Evolutionary conservation across 2,113 vertebrate genomes (phyloP).

Genomic region (Mus musculus): DNA sequence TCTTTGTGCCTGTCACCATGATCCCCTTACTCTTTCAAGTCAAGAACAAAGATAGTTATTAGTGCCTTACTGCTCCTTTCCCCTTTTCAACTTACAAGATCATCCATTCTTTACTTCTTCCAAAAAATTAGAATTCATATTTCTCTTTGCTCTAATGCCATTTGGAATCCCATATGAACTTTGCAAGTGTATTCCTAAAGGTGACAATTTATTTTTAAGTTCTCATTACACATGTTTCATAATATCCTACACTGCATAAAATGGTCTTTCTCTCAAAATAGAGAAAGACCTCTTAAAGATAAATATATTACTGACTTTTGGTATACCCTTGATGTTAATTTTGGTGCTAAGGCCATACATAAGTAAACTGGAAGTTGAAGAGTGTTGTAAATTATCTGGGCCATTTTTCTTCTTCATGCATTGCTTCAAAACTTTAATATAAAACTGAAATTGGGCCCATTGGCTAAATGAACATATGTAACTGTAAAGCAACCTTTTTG

Average conservation of each 20-base stretch:
- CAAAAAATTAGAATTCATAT: not conserved
- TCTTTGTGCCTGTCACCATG: not conserved
- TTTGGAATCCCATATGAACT: not conserved
- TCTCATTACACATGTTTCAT: not conserved
- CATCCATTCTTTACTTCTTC: not conserved
- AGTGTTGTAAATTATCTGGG: not conserved
- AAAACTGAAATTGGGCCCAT: not conserved
- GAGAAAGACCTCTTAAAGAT: not conserved
- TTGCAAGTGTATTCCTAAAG: not conserved
- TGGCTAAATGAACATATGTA: not conserved
- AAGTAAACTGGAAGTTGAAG: not conserved
- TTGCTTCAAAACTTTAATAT: not conserved
- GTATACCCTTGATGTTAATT: not conserved
- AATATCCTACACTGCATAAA: not conserved
- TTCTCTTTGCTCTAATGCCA: not conserved
- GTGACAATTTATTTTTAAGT: conserved; percentile 17
- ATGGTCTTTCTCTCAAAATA: conserved; percentile 1
- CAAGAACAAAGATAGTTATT: not conserved
- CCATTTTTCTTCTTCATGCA: not conserved
- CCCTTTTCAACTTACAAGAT: not conserved
- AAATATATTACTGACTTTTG: not conserved
- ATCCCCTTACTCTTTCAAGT: not conserved
- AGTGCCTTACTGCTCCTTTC: not conserved
- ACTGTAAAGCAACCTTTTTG: not conserved
- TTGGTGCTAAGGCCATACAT: not conserved